Base-by-base conservation (phyloP, 2,888 invertebrate genomes). In the Sphaerophoria rueppellii region DNA sequence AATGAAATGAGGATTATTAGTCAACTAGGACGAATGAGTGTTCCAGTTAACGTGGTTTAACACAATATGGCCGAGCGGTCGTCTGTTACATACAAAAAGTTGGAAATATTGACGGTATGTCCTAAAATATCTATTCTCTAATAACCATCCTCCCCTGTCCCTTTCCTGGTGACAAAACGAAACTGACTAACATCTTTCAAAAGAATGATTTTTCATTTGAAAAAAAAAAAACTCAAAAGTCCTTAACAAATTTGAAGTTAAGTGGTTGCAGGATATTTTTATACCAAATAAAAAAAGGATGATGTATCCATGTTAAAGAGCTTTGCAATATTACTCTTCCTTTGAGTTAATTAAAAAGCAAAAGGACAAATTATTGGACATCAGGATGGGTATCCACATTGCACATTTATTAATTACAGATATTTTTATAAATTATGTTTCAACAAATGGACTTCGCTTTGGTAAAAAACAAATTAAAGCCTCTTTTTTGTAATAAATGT, bases 61-160 rank as follows among this genome's bases (percentile, higher is more conserved):
- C 90, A 90, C 90, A 92, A 92, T 91, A 92, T 92, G 92, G 92
- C 92, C 92, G 90, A 92, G 91, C 89, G 91, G 90, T 92, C 90
- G 90, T 91, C 91, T 89, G 88, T 89, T 89, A 89, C 90, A 89
- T 90, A 91, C 90, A 90, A 90, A 88, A 91, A 91, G 90, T 92
- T 92, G 92, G 92, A 92, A 90, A 90, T 90, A 91, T 89, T 92
- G 92, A 92, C 91, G 92, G 92, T 92, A 91, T 87, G 92, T 91
- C 61, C 35, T 11, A 6, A 14, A 12, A n/a, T 37, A 32, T 14
- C 24, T 40, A 35, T 63, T 37, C 16, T 40, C 7, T 1, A 24
- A 9, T 16, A 40, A 12, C 32, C 5, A 11, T 46, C n/a, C n/a
- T 14, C 46, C 24, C 35, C 52, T 12, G 11, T 9, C 4, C 40